Percentiles rank a stretch among this genome's conserved stretches.
These are phyloP conservation scores for Alloscopus bannaensis DNA, from an alignment of 2,888 invertebrate genomes.

Conservation along the genomic window DNA sequence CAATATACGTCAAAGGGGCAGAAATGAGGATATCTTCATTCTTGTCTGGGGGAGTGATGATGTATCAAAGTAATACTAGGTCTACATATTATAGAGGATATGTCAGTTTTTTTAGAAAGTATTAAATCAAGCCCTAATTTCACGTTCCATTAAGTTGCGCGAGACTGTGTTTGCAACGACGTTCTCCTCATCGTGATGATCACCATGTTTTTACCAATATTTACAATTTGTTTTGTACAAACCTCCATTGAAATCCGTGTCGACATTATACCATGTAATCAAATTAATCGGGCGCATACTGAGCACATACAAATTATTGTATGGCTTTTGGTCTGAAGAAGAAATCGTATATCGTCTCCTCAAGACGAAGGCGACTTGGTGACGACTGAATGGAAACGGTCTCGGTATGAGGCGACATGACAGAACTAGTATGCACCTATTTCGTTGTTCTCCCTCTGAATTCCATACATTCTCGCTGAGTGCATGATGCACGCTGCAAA, in stretches of 20 bases:
- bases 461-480: background rate
- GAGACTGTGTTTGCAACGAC: too few relatives aligned
- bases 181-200: conserved; percentile 29
- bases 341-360: background rate
- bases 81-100: too few relatives aligned
- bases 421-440: background rate
- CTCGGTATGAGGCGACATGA: background rate
- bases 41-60: too few relatives aligned
- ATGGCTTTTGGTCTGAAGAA: background rate
- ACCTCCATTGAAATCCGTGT: background rate
- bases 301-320: conserved; percentile 6
- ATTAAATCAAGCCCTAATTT: conserved; percentile 54
- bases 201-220: background rate
- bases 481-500: too few relatives aligned
- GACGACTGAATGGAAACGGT: background rate
- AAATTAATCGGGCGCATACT: conserved; percentile 43
- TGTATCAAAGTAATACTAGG: too few relatives aligned
- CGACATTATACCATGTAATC: conserved; percentile 52
- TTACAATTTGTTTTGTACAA: background rate
- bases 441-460: background rate
- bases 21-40: too few relatives aligned
- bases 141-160: conserved; percentile 60
- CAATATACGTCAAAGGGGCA: background rate
- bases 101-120: conserved; percentile 56
- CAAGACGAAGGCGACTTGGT: background rate